Evolutionary conservation across 2,797 vertebrate genomes (phyloP).

Genomic region (Spheniscus humboldti): DNA sequence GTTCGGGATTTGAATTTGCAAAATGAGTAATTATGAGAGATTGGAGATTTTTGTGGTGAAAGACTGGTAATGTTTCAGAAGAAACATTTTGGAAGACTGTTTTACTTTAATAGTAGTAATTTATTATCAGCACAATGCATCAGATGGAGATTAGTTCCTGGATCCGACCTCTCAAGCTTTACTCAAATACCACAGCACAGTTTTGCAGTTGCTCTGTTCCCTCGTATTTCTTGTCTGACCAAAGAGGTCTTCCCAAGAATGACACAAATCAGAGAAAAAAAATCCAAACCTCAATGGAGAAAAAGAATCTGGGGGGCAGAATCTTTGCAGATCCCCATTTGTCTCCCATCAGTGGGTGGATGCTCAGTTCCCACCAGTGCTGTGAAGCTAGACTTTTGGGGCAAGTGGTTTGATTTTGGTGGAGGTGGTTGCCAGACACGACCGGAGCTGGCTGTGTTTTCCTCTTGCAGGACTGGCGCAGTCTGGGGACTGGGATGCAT

Average conservation of each 20-base stretch:
- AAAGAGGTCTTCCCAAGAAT: neutral
- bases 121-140: neutral
- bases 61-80: neutral
- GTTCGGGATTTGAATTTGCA: neutral
- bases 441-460: neutral
- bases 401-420: neutral
- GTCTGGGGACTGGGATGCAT: neutral
- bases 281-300: neutral
- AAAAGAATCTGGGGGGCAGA: neutral
- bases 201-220: neutral
- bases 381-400: neutral
- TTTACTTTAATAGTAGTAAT: conserved; percentile 3
- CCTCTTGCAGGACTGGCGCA: neutral
- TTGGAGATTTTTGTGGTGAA: neutral
- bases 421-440: neutral
- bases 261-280: neutral
- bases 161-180: neutral
- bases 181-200: neutral
- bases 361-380: fast-evolving
- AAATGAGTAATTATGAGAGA: neutral
- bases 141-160: neutral
- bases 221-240: neutral
- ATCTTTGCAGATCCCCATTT: neutral
- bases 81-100: neutral
- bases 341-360: neutral